These are phyloP conservation scores for Drosophila lowei DNA, from an alignment of 1,140 invertebrate genomes.

Conservation along the genomic window DNA sequence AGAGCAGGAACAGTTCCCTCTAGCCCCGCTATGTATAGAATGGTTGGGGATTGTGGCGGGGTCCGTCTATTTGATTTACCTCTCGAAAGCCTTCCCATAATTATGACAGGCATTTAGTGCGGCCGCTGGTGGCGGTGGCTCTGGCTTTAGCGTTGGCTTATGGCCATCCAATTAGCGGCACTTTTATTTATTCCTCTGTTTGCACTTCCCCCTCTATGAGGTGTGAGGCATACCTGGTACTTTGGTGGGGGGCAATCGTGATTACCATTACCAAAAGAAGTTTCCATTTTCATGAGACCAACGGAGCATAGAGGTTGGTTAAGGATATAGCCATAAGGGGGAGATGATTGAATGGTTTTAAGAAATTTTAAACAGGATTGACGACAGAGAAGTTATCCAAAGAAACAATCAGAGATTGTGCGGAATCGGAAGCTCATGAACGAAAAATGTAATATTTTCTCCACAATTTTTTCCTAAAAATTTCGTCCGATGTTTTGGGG, in stretches of 20 bases:
- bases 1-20: constrained; percentile 8
- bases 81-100: constrained; percentile 47
- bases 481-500: too few relatives aligned
- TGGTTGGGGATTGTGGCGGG: constrained; percentile 8
- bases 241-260: neutral
- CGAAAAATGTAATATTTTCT: too few relatives aligned
- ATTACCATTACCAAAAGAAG: neutral
- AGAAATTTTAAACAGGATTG: too few relatives aligned
- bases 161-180: constrained; percentile 63
- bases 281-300: too few relatives aligned
- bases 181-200: constrained; percentile 54
- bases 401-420: too few relatives aligned
- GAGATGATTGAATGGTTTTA: too few relatives aligned
- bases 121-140: constrained; percentile 7
- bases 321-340: too few relatives aligned
- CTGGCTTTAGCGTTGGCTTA: neutral
- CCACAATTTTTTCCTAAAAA: too few relatives aligned
- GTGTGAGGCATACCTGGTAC: constrained; percentile 5
- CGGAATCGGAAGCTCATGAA: too few relatives aligned
- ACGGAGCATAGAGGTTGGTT: too few relatives aligned
- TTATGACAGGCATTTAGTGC: constrained; percentile 65
- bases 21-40: neutral
- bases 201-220: constrained; percentile 19
- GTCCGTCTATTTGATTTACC: constrained; percentile 30
- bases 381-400: too few relatives aligned